These are phyloP conservation scores for Cheilosia scutellata DNA, from an alignment of 2,888 invertebrate species.

Conservation along the genomic window DNA sequence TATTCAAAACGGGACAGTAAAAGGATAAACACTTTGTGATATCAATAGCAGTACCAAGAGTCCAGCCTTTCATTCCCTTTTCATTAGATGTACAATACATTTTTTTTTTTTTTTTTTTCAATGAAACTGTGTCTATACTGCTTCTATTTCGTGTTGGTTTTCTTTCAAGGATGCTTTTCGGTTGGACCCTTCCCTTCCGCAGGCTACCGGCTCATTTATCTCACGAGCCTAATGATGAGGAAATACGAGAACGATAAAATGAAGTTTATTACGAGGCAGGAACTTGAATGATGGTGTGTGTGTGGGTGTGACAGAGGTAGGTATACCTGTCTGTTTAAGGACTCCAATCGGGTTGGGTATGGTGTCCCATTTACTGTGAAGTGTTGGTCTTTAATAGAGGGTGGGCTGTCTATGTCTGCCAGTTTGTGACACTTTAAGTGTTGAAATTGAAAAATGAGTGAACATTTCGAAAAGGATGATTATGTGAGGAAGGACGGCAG, in stretches of 20 bases:
- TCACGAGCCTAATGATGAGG: conserved; percentile 58
- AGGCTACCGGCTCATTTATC: conserved; percentile 11
- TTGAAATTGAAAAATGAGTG: conserved; percentile 46
- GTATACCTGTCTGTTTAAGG: conserved; percentile 43
- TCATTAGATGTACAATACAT: background rate
- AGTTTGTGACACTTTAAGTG: conserved; percentile 53
- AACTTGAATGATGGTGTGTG: conserved; percentile 4
- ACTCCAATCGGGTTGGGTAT: conserved; percentile 17
- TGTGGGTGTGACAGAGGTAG: background rate
- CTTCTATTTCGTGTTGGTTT: background rate
- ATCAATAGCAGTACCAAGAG: conserved; percentile 31
- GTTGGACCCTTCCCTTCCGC: conserved; percentile 9
- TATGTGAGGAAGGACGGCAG: background rate
- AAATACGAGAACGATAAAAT: conserved; percentile 55
- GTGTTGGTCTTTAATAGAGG: conserved; percentile 23
- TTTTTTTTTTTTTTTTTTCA: background rate
- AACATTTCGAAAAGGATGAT: conserved; percentile 17
- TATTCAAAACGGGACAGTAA: conserved; percentile 40
- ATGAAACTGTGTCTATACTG: background rate
- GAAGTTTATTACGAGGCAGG: conserved; percentile 53
- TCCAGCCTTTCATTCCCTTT: conserved; percentile 35
- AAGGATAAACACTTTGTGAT: conserved; percentile 62
- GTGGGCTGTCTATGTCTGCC: background rate
- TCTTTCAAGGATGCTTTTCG: conserved; percentile 28
- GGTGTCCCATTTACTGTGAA: conserved; percentile 11